These are phyloP conservation scores for Caenorhabditis becei DNA, from an alignment of 2,888 invertebrate species.

Conservation along the genomic window DNA sequence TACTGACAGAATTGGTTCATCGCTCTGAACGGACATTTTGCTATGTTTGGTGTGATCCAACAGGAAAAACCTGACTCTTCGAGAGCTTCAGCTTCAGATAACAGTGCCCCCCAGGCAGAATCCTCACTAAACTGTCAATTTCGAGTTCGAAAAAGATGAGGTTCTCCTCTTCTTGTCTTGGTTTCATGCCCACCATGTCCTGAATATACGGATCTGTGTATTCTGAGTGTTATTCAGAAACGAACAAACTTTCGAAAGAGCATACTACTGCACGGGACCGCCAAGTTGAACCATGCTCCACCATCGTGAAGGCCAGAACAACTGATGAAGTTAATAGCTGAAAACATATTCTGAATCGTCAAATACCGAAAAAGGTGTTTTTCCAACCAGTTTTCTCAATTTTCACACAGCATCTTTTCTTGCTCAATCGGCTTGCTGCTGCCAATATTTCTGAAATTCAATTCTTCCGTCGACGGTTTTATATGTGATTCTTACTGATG, in stretches of 20 bases:
- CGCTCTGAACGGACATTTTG: slow-evolving; percentile 3
- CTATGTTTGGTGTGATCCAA: neutral
- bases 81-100: slow-evolving; percentile 59
- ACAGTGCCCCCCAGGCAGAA: slow-evolving; percentile 59
- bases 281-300: slow-evolving; percentile 46
- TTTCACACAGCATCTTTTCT: slow-evolving; percentile 53
- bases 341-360: neutral
- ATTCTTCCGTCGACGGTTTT: neutral
- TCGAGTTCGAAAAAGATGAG: slow-evolving; percentile 52
- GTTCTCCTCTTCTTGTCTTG: slow-evolving; percentile 49
- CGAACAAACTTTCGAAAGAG: slow-evolving; percentile 50
- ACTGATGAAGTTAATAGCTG: slow-evolving; percentile 48
- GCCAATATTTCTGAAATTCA: slow-evolving; percentile 37
- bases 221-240: neutral
- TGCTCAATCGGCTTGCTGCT: slow-evolving; percentile 43
- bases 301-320: slow-evolving; percentile 52
- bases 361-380: neutral
- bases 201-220: neutral
- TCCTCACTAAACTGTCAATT: slow-evolving; percentile 48
- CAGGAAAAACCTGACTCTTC: slow-evolving; percentile 32
- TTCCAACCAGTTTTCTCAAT: slow-evolving; percentile 32
- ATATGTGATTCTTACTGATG: slow-evolving; percentile 27
- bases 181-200: slow-evolving; percentile 62
- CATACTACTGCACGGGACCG: slow-evolving; percentile 41
- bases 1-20: slow-evolving; percentile 46